A percentile compares a stretch with the other conserved stretches of the same genome.
phyloP scores from a whole-genome alignment of 2,888 invertebrate species.

The Eupithecia pulchellata region DNA sequence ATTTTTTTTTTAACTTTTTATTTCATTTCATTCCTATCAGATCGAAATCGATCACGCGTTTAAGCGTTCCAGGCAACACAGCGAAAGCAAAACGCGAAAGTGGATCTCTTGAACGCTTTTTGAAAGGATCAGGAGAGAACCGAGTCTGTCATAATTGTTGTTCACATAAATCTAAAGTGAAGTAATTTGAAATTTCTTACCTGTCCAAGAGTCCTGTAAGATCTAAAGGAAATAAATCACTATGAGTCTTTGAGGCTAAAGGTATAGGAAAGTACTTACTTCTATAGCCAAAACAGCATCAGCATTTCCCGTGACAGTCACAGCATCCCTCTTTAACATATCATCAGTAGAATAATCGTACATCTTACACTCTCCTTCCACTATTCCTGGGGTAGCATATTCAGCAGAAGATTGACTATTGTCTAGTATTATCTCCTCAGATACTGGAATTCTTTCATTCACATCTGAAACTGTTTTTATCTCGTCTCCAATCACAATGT shows the following conservation, averaged over 20 bases:
- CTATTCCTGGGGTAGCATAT: conserved; percentile 47
- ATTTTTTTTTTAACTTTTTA: no score
- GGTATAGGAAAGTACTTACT: conserved; percentile 59
- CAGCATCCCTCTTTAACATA: conserved; percentile 65
- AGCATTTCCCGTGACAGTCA: conserved; percentile 70
- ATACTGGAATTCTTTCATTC: conserved; percentile 52
- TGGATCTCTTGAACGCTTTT: no score
- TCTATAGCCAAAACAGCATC: conserved; percentile 80
- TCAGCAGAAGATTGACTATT: conserved; percentile 72
- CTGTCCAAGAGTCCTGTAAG: no score
- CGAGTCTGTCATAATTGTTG: no score
- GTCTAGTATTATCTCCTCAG: conserved; percentile 74
- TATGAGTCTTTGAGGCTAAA: background rate
- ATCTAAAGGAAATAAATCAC: no score
- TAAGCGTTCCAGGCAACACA: no score
- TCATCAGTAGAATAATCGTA: conserved; percentile 78
- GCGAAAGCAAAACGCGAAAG: no score
- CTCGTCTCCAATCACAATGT: conserved; percentile 77
- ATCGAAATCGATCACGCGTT: no score
- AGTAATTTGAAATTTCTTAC: no score
- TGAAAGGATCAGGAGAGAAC: no score
- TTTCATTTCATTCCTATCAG: no score
- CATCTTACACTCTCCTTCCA: conserved; percentile 64
- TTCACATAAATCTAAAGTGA: no score
- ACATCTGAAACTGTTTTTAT: conserved; percentile 64